Conservation (phyloP, 2,797 vertebrate genomes). For the Botia kubotai region DNA sequence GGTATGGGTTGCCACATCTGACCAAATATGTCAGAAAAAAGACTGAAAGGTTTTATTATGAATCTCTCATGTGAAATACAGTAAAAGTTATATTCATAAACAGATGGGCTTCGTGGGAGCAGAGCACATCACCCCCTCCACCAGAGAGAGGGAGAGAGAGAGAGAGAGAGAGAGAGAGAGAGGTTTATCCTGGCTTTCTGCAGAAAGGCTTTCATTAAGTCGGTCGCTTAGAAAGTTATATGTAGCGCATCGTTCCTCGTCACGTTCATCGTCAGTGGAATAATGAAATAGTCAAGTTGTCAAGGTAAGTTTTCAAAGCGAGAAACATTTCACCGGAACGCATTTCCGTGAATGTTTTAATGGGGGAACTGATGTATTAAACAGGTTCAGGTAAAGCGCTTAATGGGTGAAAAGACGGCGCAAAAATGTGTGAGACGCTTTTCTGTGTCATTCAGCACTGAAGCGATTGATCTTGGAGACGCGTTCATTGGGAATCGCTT, state of each 20-base stretch:
- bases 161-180: conserved; percentile 22
- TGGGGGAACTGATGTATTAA: neutral
- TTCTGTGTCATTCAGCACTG: neutral
- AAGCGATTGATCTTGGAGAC: conserved; percentile 9
- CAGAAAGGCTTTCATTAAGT: conserved; percentile 29
- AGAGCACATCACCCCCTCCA: conserved; percentile 12
- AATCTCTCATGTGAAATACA: neutral
- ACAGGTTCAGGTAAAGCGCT: neutral
- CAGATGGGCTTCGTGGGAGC: neutral
- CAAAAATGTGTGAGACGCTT: neutral
- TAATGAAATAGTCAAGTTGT: conserved; percentile 13
- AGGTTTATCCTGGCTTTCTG: neutral
- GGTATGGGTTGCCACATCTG: too few relatives aligned
- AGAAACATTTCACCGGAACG: neutral
- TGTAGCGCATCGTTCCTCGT: neutral
- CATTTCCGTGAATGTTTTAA: neutral
- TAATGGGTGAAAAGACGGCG: neutral
- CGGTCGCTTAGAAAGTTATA: conserved; percentile 38
- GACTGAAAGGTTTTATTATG: neutral
- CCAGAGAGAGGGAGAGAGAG: conserved; percentile 13
- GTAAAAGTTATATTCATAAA: conserved; percentile 6
- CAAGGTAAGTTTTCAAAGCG: conserved; percentile 32
- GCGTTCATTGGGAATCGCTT: neutral
- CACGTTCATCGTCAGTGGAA: neutral
- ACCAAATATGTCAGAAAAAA: too few relatives aligned